phyloP scores from a whole-genome alignment of 1,140 invertebrate species.

The Euura saliciscinereae region DNA sequence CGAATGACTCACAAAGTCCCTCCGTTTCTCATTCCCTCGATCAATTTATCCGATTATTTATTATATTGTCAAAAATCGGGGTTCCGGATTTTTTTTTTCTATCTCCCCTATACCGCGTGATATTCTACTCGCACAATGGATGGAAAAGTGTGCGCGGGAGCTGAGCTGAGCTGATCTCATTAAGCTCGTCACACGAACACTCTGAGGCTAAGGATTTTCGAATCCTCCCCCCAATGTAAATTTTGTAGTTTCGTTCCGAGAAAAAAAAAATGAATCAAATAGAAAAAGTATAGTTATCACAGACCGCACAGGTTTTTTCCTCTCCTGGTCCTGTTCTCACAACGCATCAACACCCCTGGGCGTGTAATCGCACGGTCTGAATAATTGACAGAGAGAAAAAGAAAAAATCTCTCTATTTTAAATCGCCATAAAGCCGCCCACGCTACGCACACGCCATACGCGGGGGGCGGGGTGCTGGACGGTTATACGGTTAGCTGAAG shows the following conservation, averaged over 20 bases:
- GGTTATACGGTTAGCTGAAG: background rate
- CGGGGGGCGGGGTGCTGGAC: background rate
- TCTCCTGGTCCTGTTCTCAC: too few species aligned
- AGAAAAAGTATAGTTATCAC: too few species aligned
- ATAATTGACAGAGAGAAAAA: background rate
- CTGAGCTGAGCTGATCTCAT: conserved; percentile 39
- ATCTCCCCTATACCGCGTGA: too few species aligned
- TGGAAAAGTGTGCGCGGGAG: conserved; percentile 13
- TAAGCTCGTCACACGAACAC: background rate
- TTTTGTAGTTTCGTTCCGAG: too few species aligned
- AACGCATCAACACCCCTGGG: too few species aligned
- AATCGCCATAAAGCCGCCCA: background rate
- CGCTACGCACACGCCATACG: background rate
- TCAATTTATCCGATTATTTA: conserved; percentile 54
- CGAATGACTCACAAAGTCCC: conserved; percentile 40
- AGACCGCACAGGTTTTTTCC: too few species aligned
- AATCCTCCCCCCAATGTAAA: too few species aligned
- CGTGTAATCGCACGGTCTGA: too few species aligned
- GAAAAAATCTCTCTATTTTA: background rate
- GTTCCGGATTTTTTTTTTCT: conserved; percentile 16
- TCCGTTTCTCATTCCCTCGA: conserved; percentile 20
- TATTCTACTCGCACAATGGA: too few species aligned
- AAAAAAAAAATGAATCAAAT: too few species aligned
- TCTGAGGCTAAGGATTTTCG: too few species aligned
- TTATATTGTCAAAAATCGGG: conserved; percentile 46